These are phyloP conservation scores for Peromyscus melanophrys DNA, from an alignment of 2,797 vertebrate genomes.

Conservation along the genomic window DNA sequence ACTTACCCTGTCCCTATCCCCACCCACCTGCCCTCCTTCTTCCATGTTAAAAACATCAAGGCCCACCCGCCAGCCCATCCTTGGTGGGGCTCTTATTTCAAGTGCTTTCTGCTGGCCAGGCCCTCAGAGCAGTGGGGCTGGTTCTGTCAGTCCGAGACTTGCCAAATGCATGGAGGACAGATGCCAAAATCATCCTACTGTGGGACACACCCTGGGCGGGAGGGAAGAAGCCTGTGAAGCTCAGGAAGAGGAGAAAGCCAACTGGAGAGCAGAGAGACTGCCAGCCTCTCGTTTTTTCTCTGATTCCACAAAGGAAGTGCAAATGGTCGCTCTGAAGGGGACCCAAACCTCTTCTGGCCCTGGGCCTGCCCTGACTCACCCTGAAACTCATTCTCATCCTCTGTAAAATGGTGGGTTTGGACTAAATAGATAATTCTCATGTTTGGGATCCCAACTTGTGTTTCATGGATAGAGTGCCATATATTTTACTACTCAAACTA, in stretches of 20 bases:
- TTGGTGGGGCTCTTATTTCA: conserved; percentile 1
- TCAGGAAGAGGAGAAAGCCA: not conserved
- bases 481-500: conserved; percentile 6
- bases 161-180: conserved; percentile 41
- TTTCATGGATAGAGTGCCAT: not conserved
- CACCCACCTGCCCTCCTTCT: not conserved
- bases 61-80: not conserved
- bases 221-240: not conserved
- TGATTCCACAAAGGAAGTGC: not conserved
- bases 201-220: conserved; percentile 51
- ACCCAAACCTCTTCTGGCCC: not conserved
- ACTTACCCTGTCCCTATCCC: not conserved
- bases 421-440: not conserved
- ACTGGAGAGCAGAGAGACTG: not conserved
- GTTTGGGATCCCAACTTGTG: not conserved
- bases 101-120: not conserved
- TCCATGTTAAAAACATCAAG: not conserved
- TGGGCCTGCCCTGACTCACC: not conserved
- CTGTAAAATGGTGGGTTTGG: not conserved
- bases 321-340: not conserved
- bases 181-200: conserved; percentile 58
- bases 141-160: conserved; percentile 42
- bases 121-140: conserved; percentile 46
- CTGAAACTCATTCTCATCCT: not conserved
- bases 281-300: not conserved